Percentiles rank a stretch among this genome's conserved stretches.
These are phyloP conservation scores for Upupa epops DNA, from an alignment of 2,113 vertebrate genomes.

Conservation along the genomic window DNA sequence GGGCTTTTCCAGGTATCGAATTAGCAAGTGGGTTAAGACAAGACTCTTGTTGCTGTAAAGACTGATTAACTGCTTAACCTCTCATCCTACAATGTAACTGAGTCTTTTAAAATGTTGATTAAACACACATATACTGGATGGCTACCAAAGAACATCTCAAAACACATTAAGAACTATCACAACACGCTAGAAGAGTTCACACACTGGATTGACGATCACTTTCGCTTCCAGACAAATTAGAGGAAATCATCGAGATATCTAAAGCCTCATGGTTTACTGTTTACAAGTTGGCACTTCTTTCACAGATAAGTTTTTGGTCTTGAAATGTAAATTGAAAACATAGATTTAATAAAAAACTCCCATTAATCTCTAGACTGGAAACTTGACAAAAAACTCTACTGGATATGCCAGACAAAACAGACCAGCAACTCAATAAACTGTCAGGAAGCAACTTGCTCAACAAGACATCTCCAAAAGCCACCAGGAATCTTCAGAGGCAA, in stretches of 20 bases:
- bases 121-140: background rate
- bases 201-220: background rate
- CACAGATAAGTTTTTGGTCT: background rate
- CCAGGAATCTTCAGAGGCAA: background rate
- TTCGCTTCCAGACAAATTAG: background rate
- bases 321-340: background rate
- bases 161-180: background rate
- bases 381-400: background rate
- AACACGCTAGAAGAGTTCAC: background rate
- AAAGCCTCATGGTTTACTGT: background rate
- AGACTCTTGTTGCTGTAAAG: background rate
- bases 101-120: background rate
- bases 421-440: background rate
- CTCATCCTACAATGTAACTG: background rate
- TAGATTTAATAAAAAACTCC: background rate
- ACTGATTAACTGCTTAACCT: background rate
- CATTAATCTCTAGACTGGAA: background rate
- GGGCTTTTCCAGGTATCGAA: constrained; percentile 20
- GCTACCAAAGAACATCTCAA: background rate
- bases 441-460: background rate
- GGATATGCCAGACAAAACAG: background rate
- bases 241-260: background rate
- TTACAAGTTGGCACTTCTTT: background rate
- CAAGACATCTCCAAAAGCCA: background rate
- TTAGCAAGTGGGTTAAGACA: background rate